phyloP scores from a whole-genome alignment of 2,113 vertebrate species.

The Siphamia tubifer region DNA sequence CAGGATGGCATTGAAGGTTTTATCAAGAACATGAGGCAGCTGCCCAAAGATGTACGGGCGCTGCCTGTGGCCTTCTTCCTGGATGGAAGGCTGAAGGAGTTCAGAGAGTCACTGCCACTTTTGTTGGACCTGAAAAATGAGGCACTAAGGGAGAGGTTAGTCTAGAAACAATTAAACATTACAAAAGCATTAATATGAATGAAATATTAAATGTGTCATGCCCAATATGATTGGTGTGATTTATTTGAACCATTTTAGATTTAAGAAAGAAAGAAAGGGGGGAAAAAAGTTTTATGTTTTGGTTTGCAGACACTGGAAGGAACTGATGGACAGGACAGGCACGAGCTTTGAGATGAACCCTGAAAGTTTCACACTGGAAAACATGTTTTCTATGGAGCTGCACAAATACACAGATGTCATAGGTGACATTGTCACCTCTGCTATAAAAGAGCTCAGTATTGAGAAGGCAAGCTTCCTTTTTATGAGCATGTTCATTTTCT shows the following conservation, averaged over 20 bases:
- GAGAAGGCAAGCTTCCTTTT: constrained; percentile 83
- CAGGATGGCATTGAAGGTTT: constrained; percentile 89
- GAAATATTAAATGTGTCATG: background rate
- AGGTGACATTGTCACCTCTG: constrained; percentile 86
- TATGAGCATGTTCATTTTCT: background rate
- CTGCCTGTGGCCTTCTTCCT: constrained; percentile 83
- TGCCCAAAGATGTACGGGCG: constrained; percentile 82
- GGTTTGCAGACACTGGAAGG: constrained; percentile 88
- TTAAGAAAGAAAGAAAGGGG: too few relatives aligned
- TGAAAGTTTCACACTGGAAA: constrained; percentile 91
- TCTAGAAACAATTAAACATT: too few relatives aligned
- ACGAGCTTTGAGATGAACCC: constrained; percentile 89
- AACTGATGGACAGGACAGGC: constrained; percentile 88
- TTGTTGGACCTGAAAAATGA: constrained; percentile 94
- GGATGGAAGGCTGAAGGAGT: constrained; percentile 89
- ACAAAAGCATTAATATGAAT: too few relatives aligned
- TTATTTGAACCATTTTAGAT: background rate
- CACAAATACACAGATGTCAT: constrained; percentile 85
- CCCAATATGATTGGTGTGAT: too few relatives aligned
- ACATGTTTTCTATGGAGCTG: constrained; percentile 97
- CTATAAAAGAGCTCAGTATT: constrained; percentile 91
- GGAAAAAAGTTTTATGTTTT: background rate
- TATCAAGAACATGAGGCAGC: constrained; percentile 81
- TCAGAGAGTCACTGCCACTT: constrained; percentile 90
- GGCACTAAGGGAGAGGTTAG: constrained; percentile 91